Conservation (phyloP, 92 coral and sea anemone species). For the Epizoanthus scotinus region DNA sequence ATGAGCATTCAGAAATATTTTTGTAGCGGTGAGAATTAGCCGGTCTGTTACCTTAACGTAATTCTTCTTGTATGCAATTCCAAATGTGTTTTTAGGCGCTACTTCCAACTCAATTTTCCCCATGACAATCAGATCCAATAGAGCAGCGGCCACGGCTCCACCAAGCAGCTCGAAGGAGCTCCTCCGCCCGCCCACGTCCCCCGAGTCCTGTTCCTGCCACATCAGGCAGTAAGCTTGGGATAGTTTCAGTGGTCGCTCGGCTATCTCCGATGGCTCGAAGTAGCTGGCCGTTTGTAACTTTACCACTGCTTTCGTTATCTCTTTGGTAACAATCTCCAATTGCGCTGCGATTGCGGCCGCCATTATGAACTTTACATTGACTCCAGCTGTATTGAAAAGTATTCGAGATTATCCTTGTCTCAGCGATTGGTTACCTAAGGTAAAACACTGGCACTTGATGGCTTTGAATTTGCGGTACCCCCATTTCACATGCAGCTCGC, state of each 20-base stretch:
- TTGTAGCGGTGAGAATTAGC: no score
- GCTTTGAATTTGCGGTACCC: no score
- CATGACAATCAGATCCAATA: conserved; percentile 48
- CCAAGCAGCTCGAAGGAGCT: conserved; percentile 45
- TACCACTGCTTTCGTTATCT: conserved; percentile 46
- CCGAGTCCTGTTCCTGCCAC: conserved; percentile 55
- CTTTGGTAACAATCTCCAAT: conserved; percentile 30
- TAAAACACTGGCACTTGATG: no score
- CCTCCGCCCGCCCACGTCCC: conserved; percentile 50
- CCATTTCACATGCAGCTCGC: conserved; percentile 4
- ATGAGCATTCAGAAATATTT: no score
- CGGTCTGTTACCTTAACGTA: conserved; percentile 45
- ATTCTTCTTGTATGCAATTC: conserved; percentile 43
- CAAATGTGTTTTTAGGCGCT: conserved; percentile 49
- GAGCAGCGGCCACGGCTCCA: conserved; percentile 57
- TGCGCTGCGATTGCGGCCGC: conserved; percentile 26
- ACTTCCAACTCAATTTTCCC: conserved; percentile 57
- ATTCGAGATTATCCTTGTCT: no score
- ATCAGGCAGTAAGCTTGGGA: conserved; percentile 57
- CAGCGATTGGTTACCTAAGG: no score
- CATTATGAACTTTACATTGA: not conserved
- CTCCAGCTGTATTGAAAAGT: not conserved
- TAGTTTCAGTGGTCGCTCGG: conserved; percentile 33
- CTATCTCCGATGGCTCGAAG: conserved; percentile 38
- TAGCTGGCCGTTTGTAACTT: conserved; percentile 45